Conservation (phyloP, 2,113 vertebrate species). For the Holacanthus passer region DNA sequence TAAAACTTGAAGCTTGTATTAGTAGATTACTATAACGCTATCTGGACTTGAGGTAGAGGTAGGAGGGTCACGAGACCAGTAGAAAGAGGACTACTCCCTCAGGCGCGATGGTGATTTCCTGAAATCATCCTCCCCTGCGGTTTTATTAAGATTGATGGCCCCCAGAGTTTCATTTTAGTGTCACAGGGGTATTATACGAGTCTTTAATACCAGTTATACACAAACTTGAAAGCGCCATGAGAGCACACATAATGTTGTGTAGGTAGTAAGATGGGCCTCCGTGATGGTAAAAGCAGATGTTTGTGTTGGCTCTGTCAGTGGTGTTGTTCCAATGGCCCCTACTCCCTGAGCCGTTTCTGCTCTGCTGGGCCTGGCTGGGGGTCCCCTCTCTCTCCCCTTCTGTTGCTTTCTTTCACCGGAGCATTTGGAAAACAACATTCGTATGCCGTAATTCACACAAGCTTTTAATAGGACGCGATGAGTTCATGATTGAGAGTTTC, state of each 20-base stretch:
- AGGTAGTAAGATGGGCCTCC: slow-evolving; percentile 55
- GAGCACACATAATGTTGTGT: slow-evolving; percentile 52
- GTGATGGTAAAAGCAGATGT: slow-evolving; percentile 82
- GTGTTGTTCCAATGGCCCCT: slow-evolving; percentile 58
- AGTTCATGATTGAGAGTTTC: slow-evolving; percentile 61
- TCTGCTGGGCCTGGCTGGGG: slow-evolving; percentile 42
- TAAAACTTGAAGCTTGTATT: slow-evolving; percentile 14
- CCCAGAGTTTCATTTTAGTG: slow-evolving; percentile 74
- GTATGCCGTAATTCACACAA: slow-evolving; percentile 38
- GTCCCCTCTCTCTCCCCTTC: slow-evolving; percentile 2
- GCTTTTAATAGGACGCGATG: slow-evolving; percentile 75
- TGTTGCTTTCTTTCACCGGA: slow-evolving; percentile 51
- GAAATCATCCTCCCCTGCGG: slow-evolving; percentile 70
- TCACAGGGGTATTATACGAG: slow-evolving; percentile 60
- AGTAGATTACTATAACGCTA: slow-evolving; percentile 6
- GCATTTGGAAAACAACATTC: slow-evolving; percentile 68
- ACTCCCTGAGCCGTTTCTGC: slow-evolving; percentile 60
- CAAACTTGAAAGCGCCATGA: slow-evolving; percentile 63
- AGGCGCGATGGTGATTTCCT: slow-evolving; percentile 68
- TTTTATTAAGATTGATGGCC: slow-evolving; percentile 80
- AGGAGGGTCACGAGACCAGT: slow-evolving; percentile 26
- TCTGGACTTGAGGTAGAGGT: slow-evolving; percentile 35
- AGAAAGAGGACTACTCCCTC: slow-evolving; percentile 53
- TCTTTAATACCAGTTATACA: slow-evolving; percentile 65
- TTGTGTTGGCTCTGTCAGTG: slow-evolving; percentile 65